Evolutionary conservation across 2,113 vertebrate genomes (phyloP).

Genomic region (Orycteropus afer): DNA sequence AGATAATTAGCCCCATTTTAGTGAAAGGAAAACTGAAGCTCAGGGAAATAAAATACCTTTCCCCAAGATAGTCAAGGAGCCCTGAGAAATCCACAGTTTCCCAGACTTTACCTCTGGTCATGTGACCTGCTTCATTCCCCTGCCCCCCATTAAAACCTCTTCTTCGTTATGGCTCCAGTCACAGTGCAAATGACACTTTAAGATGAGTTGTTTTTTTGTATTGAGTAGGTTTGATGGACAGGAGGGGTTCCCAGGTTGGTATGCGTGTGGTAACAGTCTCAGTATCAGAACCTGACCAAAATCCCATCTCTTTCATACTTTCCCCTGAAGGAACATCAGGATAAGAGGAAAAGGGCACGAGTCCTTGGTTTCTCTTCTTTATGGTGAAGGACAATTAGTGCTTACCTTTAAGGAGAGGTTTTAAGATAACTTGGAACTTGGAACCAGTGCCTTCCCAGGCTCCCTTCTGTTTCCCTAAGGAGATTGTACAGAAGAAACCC

Average conservation of each 20-base stretch:
- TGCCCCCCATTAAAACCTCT: background rate
- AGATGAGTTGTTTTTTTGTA: background rate
- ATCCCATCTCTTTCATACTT: background rate
- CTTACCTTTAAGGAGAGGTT: background rate
- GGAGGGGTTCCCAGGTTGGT: background rate
- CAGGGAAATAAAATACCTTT: no score
- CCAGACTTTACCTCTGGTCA: background rate
- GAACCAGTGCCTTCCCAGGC: background rate
- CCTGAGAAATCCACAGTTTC: background rate
- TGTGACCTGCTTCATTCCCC: background rate
- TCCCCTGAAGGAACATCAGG: background rate
- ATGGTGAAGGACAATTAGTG: background rate
- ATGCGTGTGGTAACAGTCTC: background rate
- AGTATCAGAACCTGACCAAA: background rate
- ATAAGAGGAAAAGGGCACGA: background rate
- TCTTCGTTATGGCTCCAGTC: background rate
- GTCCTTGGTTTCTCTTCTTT: background rate
- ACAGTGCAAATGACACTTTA: background rate
- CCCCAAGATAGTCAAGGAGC: background rate
- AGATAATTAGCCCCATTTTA: background rate
- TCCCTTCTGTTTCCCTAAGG: background rate
- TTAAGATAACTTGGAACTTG: background rate
- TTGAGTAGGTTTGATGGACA: background rate
- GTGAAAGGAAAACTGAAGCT: constrained; percentile 16
- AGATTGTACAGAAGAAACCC: background rate